These are phyloP conservation scores for Sminthurinus aureus DNA, from an alignment of 2,888 invertebrate genomes.

Conservation along the genomic window DNA sequence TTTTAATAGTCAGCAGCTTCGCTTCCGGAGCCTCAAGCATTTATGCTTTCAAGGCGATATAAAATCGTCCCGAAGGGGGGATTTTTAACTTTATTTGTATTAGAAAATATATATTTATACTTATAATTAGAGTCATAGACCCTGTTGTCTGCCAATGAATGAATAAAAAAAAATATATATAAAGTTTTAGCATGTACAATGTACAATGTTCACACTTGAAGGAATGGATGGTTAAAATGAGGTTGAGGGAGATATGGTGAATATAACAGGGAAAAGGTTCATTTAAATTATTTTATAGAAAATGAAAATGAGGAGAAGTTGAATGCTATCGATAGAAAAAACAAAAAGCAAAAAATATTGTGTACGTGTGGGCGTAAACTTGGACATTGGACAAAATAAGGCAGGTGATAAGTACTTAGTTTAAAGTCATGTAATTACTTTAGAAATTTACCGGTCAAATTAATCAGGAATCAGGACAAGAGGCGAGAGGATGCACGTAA, in stretches of 20 bases:
- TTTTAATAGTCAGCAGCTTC: too few relatives aligned
- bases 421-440: not conserved
- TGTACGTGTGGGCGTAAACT: not conserved
- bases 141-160: too few relatives aligned
- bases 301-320: not conserved
- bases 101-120: too few relatives aligned
- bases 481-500: not conserved
- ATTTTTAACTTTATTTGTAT: too few relatives aligned
- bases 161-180: not conserved
- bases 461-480: not conserved
- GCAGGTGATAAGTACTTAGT: slow-evolving; percentile 14
- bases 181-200: not conserved
- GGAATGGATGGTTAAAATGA: not conserved
- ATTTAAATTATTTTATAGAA: not conserved
- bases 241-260: not conserved
- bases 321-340: not conserved
- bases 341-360: not conserved
- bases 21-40: too few relatives aligned
- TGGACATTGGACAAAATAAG: not conserved
- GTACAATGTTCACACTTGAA: too few relatives aligned
- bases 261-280: not conserved
- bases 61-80: too few relatives aligned
- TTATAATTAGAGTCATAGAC: too few relatives aligned
- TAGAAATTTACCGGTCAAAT: not conserved
- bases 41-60: too few relatives aligned